These are phyloP conservation scores for Allacma fusca DNA, from an alignment of 2,888 invertebrate species.

Conservation along the genomic window DNA sequence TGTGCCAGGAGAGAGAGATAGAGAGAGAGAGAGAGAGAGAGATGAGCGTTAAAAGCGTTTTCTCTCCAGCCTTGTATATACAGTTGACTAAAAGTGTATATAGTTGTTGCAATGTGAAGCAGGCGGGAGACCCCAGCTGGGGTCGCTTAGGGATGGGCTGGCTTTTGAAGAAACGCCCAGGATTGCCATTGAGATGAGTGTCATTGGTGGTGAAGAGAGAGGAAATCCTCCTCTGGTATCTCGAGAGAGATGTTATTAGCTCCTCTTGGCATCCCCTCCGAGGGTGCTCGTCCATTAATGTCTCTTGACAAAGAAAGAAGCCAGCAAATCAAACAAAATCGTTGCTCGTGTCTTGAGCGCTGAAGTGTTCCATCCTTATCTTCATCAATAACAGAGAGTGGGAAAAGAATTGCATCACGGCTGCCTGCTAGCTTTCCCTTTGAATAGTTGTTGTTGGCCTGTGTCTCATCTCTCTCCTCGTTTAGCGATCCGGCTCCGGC, in stretches of 20 bases:
- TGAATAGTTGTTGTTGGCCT: not conserved
- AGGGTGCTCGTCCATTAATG: conserved; percentile 61
- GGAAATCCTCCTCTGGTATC: conserved; percentile 61
- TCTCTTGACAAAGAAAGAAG: conserved; percentile 61
- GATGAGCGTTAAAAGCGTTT: conserved; percentile 1
- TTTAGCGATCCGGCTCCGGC: not conserved
- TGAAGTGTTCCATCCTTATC: conserved; percentile 47
- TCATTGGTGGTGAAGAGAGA: conserved; percentile 58
- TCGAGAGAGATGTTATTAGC: conserved; percentile 62
- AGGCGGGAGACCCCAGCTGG: conserved; percentile 32
- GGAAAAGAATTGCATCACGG: conserved; percentile 17
- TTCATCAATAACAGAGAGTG: conserved; percentile 29
- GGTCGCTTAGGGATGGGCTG: conserved; percentile 52
- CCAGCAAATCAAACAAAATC: conserved; percentile 61
- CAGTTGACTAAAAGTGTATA: not conserved
- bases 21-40: no score
- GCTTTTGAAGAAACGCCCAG: conserved; percentile 54
- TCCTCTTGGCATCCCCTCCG: conserved; percentile 61
- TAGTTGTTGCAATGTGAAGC: conserved; percentile 5
- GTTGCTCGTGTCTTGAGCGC: conserved; percentile 58
- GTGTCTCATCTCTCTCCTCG: not conserved
- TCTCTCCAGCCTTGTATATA: not conserved
- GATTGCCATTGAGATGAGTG: conserved; percentile 54
- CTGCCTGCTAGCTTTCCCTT: conserved; percentile 9
- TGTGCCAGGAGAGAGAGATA: no score